phyloP scores from a whole-genome alignment of 2,113 vertebrate genomes.

The Tamias sibiricus region DNA sequence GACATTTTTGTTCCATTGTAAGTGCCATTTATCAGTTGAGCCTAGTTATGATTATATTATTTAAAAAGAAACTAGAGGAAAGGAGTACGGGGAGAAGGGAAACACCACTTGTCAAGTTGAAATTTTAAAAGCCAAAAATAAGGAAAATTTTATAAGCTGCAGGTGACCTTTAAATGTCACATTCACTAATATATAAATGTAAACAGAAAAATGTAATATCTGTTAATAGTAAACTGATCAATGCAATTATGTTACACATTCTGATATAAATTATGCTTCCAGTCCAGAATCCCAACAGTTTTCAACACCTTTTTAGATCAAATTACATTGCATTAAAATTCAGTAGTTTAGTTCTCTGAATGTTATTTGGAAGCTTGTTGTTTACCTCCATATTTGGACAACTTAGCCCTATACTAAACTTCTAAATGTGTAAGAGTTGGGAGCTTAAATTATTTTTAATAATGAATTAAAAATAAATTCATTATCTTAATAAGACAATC shows the following conservation, averaged over 20 bases:
- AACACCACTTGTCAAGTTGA: conserved; percentile 66
- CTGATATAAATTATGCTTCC: conserved; percentile 66
- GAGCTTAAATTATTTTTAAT: conserved; percentile 12
- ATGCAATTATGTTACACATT: conserved; percentile 61
- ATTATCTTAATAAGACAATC: neutral
- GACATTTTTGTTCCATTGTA: conserved; percentile 66
- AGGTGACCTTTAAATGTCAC: conserved; percentile 81
- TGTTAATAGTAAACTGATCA: conserved; percentile 73
- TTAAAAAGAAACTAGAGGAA: conserved; percentile 57
- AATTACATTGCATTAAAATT: conserved; percentile 71
- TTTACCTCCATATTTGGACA: neutral
- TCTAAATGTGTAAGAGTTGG: conserved; percentile 10
- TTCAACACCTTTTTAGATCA: conserved; percentile 70
- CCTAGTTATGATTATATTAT: conserved; percentile 53
- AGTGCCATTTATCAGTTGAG: conserved; percentile 61
- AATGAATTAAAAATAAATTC: conserved; percentile 46
- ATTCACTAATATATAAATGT: conserved; percentile 73
- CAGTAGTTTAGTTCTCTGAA: neutral
- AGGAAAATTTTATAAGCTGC: conserved; percentile 55
- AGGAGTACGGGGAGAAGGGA: conserved; percentile 41
- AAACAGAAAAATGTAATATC: conserved; percentile 76
- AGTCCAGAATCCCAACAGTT: conserved; percentile 65
- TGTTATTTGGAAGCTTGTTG: conserved; percentile 30
- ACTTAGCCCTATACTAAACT: neutral
- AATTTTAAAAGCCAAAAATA: conserved; percentile 74